These are phyloP conservation scores for Papilio machaon DNA, from an alignment of 1,140 invertebrate species.

Conservation along the genomic window DNA sequence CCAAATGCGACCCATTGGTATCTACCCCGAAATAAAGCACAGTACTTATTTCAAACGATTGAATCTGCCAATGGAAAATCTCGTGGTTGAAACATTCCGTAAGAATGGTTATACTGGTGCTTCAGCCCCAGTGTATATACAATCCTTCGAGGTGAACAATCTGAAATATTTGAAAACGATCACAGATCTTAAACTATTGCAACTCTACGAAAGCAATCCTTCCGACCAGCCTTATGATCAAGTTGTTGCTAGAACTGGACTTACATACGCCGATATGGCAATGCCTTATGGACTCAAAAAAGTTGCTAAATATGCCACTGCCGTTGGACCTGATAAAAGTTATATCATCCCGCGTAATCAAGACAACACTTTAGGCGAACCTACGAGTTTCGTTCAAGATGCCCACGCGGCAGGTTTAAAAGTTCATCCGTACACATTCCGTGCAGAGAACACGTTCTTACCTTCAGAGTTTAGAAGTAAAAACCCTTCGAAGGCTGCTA, in stretches of 20 bases:
- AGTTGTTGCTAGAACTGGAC: constrained; percentile 47
- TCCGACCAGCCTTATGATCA: constrained; percentile 64
- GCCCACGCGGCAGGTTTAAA: constrained; percentile 67
- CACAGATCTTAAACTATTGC: constrained; percentile 64
- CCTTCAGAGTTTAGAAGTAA: constrained; percentile 59
- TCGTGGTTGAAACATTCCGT: constrained; percentile 63
- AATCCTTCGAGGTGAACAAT: constrained; percentile 73
- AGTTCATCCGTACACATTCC: constrained; percentile 74
- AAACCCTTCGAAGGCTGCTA: constrained; percentile 43
- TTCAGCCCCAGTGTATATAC: constrained; percentile 64
- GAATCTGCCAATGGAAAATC: constrained; percentile 65
- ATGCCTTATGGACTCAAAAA: constrained; percentile 61
- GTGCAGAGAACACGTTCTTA: constrained; percentile 68
- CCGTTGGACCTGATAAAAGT: constrained; percentile 68
- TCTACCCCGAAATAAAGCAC: constrained; percentile 75
- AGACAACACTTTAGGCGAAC: constrained; percentile 55
- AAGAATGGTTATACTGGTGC: constrained; percentile 62
- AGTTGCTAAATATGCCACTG: constrained; percentile 68
- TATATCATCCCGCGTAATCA: constrained; percentile 69
- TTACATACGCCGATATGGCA: constrained; percentile 69
- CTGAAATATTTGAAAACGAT: constrained; percentile 70
- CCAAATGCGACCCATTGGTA: constrained; percentile 68
- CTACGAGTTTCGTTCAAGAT: constrained; percentile 65
- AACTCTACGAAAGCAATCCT: constrained; percentile 54
- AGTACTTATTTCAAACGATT: constrained; percentile 63